Percentiles rank a stretch among this genome's conserved stretches.
Evolutionary conservation across 2,888 invertebrate genomes (phyloP).

Genomic region (Dioctria linearis): DNA sequence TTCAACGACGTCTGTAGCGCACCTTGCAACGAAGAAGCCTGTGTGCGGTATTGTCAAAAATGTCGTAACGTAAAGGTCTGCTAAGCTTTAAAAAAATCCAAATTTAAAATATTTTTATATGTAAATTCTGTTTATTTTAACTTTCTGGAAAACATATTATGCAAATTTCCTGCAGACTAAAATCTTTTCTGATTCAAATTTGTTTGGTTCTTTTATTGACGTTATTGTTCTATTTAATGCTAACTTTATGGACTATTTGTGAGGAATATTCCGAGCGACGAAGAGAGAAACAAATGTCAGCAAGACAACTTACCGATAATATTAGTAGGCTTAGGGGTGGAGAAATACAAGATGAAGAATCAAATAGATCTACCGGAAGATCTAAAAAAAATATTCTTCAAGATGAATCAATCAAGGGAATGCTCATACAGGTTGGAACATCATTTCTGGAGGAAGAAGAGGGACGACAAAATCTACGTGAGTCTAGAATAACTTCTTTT

Average conservation of each 20-base stretch:
- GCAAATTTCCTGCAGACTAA: not conserved
- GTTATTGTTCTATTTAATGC: not conserved
- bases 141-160: not conserved
- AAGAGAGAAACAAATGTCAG: not conserved
- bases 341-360: not conserved
- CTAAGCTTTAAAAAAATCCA: not conserved
- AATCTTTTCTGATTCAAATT: not conserved
- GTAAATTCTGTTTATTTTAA: constrained; percentile 2
- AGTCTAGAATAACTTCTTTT: not conserved
- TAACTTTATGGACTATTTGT: not conserved
- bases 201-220: not conserved
- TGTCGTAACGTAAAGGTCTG: not conserved
- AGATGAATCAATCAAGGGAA: too few species aligned
- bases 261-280: not conserved
- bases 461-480: not conserved
- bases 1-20: too few species aligned
- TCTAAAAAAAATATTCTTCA: too few species aligned
- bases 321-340: not conserved
- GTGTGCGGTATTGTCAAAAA: not conserved
- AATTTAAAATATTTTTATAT: not conserved
- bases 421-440: not conserved
- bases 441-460: not conserved
- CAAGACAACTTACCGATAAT: not conserved
- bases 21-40: too few species aligned
- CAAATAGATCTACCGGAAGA: too few species aligned